Conservation (phyloP, 2,888 invertebrate species). For the Platycnemis pennipes region DNA sequence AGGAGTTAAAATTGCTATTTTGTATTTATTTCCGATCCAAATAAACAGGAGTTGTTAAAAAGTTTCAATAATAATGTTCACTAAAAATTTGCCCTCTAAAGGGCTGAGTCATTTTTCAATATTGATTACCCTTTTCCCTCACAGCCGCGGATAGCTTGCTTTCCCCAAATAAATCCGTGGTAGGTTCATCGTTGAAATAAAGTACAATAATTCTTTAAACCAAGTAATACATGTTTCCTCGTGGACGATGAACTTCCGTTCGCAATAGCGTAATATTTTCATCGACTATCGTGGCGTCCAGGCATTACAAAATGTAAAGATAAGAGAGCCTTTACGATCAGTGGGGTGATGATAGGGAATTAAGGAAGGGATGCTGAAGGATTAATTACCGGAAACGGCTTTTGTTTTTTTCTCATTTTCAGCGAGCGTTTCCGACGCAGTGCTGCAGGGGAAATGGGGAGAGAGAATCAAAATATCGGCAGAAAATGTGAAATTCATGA, state of each 20-base stretch:
- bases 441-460: neutral
- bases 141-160: neutral
- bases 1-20: too few relatives aligned
- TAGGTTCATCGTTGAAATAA: neutral
- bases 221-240: too few relatives aligned
- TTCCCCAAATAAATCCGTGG: neutral
- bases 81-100: too few relatives aligned
- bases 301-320: too few relatives aligned
- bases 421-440: neutral
- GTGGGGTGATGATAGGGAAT: neutral
- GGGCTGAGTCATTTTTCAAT: too few relatives aligned
- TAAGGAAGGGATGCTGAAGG: neutral
- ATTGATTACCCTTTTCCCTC: too few relatives aligned
- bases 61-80: too few relatives aligned
- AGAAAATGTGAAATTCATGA: neutral
- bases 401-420: neutral
- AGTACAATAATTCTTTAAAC: neutral
- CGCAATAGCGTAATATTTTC: neutral
- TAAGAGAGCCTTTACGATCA: neutral
- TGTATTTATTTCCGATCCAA: too few relatives aligned
- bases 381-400: conserved; percentile 16
- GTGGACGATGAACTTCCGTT: neutral
- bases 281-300: too few relatives aligned
- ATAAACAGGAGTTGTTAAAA: too few relatives aligned
- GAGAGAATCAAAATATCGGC: neutral